Conservation (phyloP, 2,113 vertebrate genomes). For the Ciconia boyciana region DNA sequence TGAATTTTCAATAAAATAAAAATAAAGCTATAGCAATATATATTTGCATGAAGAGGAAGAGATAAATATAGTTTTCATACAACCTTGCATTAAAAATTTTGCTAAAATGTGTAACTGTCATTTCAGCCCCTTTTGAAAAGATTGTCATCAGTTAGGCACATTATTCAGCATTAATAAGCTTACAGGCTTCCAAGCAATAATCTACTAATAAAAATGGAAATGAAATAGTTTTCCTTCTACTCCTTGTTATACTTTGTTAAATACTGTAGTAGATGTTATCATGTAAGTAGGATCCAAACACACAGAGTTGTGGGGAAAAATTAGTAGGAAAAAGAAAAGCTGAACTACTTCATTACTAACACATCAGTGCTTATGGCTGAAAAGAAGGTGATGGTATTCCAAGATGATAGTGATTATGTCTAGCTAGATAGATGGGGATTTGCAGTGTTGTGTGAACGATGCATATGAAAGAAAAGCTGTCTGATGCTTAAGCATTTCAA, state of each 20-base stretch:
- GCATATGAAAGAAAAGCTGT: constrained; percentile 8
- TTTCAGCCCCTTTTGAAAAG: background rate
- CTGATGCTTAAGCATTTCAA: constrained; percentile 18
- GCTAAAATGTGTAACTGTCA: background rate
- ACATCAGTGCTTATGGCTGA: background rate
- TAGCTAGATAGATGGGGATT: background rate
- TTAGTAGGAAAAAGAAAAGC: background rate
- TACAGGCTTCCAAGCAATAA: background rate
- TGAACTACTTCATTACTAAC: background rate
- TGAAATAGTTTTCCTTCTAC: background rate
- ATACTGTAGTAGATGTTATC: background rate
- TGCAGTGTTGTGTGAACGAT: constrained; percentile 15
- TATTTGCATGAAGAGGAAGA: background rate
- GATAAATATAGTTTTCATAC: background rate
- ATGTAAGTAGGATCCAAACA: background rate
- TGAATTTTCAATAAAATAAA: background rate
- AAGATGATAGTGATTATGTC: background rate
- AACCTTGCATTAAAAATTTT: background rate
- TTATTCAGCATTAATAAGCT: background rate
- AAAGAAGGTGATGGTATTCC: background rate
- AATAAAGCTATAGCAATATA: background rate
- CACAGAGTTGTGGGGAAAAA: background rate
- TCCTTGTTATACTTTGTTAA: background rate
- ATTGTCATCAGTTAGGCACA: background rate
- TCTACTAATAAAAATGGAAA: constrained; percentile 5